A percentile compares a stretch with the other conserved stretches of the same genome.
phyloP scores from a whole-genome alignment of 2,113 vertebrate species.

The Sander vitreus region DNA sequence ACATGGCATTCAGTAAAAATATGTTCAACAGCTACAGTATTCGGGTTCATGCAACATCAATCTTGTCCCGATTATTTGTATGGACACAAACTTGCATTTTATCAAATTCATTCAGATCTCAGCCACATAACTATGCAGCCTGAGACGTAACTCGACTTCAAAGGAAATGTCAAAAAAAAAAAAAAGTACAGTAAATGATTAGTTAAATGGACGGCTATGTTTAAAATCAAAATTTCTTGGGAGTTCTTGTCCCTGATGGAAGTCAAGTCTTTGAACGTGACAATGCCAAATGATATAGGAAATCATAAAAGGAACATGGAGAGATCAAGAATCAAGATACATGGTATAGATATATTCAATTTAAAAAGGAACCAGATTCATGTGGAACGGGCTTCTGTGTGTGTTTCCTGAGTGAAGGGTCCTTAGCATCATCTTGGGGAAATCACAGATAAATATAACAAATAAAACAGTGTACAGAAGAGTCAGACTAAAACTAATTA shows the following conservation, averaged over 20 bases:
- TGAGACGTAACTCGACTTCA: slow-evolving; percentile 31
- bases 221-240: slow-evolving; percentile 50
- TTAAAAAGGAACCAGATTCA: slow-evolving; percentile 50
- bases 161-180: slow-evolving; percentile 31
- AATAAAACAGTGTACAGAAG: slow-evolving; percentile 63
- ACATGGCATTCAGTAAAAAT: slow-evolving; percentile 73
- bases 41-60: slow-evolving; percentile 74
- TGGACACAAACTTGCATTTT: slow-evolving; percentile 67
- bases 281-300: slow-evolving; percentile 44
- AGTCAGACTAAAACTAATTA: slow-evolving; percentile 67
- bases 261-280: slow-evolving; percentile 4
- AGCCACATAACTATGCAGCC: slow-evolving; percentile 22
- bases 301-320: slow-evolving; percentile 56
- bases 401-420: slow-evolving; percentile 81
- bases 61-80: slow-evolving; percentile 55
- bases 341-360: slow-evolving; percentile 33
- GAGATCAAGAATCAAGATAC: slow-evolving; percentile 47
- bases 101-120: slow-evolving; percentile 43
- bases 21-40: slow-evolving; percentile 74
- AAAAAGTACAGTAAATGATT: slow-evolving; percentile 49
- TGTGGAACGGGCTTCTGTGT: slow-evolving; percentile 60
- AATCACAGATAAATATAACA: slow-evolving; percentile 48
- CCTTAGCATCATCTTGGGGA: slow-evolving; percentile 67
- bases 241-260: slow-evolving; percentile 55
- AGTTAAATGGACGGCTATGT: slow-evolving; percentile 73